These are phyloP conservation scores for Babyrousa celebensis DNA, from an alignment of 2,797 vertebrate species.

Conservation along the genomic window DNA sequence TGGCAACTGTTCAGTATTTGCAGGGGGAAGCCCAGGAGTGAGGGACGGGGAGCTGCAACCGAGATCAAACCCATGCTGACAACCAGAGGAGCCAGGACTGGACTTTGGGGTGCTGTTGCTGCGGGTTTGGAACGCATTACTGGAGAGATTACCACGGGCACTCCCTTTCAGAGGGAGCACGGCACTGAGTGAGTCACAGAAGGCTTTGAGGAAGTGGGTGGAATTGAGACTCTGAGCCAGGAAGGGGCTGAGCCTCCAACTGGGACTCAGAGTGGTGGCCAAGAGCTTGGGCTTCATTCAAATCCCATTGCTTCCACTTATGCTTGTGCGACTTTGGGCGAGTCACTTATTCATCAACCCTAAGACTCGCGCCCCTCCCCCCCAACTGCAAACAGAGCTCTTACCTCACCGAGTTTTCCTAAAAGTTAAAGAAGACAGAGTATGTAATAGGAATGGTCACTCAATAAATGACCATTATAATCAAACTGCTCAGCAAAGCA, in stretches of 20 bases:
- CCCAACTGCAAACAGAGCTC: background rate
- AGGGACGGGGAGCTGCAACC: background rate
- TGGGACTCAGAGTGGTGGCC: background rate
- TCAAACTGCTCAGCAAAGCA: background rate
- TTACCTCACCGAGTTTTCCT: background rate
- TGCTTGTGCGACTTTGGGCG: background rate
- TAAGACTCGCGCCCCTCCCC: background rate
- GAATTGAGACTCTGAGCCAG: background rate
- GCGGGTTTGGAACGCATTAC: background rate
- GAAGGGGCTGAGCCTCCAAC: background rate
- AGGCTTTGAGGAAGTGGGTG: background rate
- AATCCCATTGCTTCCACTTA: background rate
- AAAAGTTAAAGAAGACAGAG: background rate
- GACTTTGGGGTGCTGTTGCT: background rate
- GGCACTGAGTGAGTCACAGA: constrained; percentile 10
- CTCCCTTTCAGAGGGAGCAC: background rate
- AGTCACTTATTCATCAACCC: background rate
- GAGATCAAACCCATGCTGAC: background rate
- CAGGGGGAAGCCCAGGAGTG: background rate
- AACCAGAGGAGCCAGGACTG: background rate
- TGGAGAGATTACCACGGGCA: background rate
- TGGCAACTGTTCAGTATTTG: constrained; percentile 35
- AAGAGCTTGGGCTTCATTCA: background rate
- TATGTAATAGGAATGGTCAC: background rate
- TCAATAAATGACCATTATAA: background rate